Evolutionary conservation across 2,888 invertebrate species (phyloP), one percentile per base, ranked within the genome.

Genomic region (Fragum sueziense): DNA sequence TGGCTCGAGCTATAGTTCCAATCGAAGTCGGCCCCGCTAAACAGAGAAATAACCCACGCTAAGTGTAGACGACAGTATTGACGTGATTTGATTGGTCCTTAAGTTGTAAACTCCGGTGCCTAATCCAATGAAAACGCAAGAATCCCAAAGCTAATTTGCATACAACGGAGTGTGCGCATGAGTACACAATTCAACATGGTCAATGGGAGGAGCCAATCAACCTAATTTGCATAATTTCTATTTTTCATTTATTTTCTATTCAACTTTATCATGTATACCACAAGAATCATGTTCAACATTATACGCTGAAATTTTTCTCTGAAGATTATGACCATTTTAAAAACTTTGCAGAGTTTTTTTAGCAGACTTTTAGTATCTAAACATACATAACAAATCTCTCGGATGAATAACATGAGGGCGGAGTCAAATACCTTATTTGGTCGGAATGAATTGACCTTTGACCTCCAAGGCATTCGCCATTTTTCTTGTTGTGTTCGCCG

Each of bases 71-170:
- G 69, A 74, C 59, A 79, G 47, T 37, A 75, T 79, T 73, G 68
- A 22, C 11, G 59, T 52, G 25, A 29, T 81, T 69, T 84, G 82
- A 91, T 91, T 91, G 91, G 91, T 79, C 73, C 27, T 84, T 62
- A 79, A 75, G 81, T 85, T 80, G 76, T 85, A 88, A 86, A 86
- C 80, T 85, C 87, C 86, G 86, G 85, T 78, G 86, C 81, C 78
- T 76, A 33, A 76, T 79, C 91, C 91, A 91, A 91, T 91, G 82
- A 85, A 67, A 69, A 22, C 31, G n/a, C 27, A n/a, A 29, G 52
- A 74, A 51, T 61, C 51, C 62, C 73, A 69, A 84, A 85, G 84
- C 83, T 81, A 81, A 70, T 73, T 80, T 85, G 82, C 82, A 86
- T 86, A 86, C 34, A 82, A 83, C 70, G 69, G 65, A 41, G 70